Percentiles rank a stretch among this genome's conserved stretches.
These are phyloP conservation scores for Drosophila meridiana DNA, from an alignment of 2,888 invertebrate species.

Conservation along the genomic window DNA sequence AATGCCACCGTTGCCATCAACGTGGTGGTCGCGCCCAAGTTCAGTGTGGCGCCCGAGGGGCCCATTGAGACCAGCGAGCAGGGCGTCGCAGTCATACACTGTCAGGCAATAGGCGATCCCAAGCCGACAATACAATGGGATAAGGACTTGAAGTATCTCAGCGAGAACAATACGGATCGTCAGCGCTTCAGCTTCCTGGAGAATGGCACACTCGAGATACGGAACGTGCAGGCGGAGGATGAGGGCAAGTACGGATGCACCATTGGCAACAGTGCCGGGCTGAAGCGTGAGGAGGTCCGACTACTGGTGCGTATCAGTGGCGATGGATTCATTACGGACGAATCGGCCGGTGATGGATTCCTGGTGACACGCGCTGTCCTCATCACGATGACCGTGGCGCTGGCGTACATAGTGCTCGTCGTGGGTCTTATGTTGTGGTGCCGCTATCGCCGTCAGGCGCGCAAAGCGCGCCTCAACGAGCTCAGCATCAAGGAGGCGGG, in stretches of 20 bases:
- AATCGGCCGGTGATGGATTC: slow-evolving; percentile 88
- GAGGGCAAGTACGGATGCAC: slow-evolving; percentile 96
- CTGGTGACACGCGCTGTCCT: slow-evolving; percentile 95
- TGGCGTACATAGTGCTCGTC: slow-evolving; percentile 96
- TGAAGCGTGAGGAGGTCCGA: slow-evolving; percentile 92
- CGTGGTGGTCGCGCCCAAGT: slow-evolving; percentile 94
- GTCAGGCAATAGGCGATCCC: slow-evolving; percentile 95
- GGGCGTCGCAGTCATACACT: slow-evolving; percentile 90
- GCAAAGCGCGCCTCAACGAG: slow-evolving; percentile 86
- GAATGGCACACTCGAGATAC: slow-evolving; percentile 93
- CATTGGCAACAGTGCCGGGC: slow-evolving; percentile 96
- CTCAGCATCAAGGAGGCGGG: slow-evolving; percentile 87
- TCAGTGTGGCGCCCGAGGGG: slow-evolving; percentile 90
- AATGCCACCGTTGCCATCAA: slow-evolving; percentile 93
- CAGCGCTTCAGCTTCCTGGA: slow-evolving; percentile 88
- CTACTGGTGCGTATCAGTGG: slow-evolving; percentile 90
- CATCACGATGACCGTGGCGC: slow-evolving; percentile 96
- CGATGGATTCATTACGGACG: slow-evolving; percentile 84
- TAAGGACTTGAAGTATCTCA: slow-evolving; percentile 89
- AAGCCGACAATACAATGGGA: slow-evolving; percentile 97
- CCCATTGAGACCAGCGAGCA: slow-evolving; percentile 91
- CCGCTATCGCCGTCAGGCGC: slow-evolving; percentile 89
- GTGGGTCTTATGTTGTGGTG: slow-evolving; percentile 97
- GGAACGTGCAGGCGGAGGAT: slow-evolving; percentile 91
- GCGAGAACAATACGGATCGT: slow-evolving; percentile 84